Base-by-base conservation (phyloP, 2,113 vertebrate genomes). In the Melanerpes aurifrons region DNA sequence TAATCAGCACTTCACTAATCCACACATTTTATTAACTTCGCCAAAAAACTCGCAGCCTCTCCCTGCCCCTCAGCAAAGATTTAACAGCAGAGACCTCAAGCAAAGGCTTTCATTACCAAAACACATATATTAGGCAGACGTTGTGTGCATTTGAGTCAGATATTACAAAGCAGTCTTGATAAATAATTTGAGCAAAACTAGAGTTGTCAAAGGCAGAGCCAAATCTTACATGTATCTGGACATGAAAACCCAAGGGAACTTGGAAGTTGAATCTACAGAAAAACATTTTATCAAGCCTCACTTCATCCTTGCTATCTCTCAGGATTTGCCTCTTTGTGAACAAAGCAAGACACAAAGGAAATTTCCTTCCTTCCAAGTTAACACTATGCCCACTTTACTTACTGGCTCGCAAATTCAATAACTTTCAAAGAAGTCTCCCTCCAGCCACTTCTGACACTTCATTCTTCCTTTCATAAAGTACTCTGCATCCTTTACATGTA, bases 1-100 rank as follows among this genome's bases (percentile, higher is more conserved):
- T 94, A 94, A 95, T 96, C 95, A 93, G 94, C 94, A 92, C 89
- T 96, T 94, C 91, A 57, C 95, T 96, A 94, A 96, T 95, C 96
- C 95, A 95, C 95, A 92, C 90, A 35, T 95, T 94, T 96, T 94
- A 96, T 95, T 96, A 96, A 95, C 94, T 92, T 92, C 3, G 19
- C 89, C 94, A 94, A 91, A 95, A 96, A 83, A 37, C 93, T 95
- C 82, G 70, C 62, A 66, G 82, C 87, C 91, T 93, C 94, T 95
- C 91, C 96, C 90, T 90, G 85, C 95, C 95, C 73, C 76, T 91
- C 90, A 94, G 94, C 95, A 77, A 91, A 90, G 94, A 95, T 94
- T 96, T 94, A 95, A 90, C 69, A 90, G 90, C 93, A 94, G 78
- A 91, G 89, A 93, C 87, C 91, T 96, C 86, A 86, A 96, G 91